Evolutionary conservation across 2,113 vertebrate genomes (phyloP), one percentile per base, ranked within the genome.

Genomic region (Hippolais icterina): DNA sequence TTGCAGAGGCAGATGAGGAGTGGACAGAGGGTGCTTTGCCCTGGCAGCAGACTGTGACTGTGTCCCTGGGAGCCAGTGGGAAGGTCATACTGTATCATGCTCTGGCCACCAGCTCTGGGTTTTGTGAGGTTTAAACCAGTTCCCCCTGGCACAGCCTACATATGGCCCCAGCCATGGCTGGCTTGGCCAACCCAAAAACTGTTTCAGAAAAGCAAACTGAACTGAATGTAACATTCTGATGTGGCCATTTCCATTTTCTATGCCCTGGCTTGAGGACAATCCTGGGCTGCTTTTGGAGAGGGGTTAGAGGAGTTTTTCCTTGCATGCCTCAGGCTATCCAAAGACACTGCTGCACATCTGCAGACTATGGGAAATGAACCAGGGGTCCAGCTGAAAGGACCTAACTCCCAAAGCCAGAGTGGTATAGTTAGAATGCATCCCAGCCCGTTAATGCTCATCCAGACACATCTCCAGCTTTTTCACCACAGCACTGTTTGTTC

Each of bases 121-220:
- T 83, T 90, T 35, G 37, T 53, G 63, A 68, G 12, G 59, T 86
- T 86, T 72, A 83, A 92, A 88, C 53, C 28, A 53, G 68, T 47
- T 92, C 9, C 24, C 10, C 33, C 57, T 0, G 1, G 25, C 44
- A 54, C 27, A 59, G 60, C 61, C 80, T 28, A 42, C 0, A 0
- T 7, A 9, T 15, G 3, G 16, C 33, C 59, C 9, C 1, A 9
- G 44, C 61, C 71, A 13, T 0, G 5, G 37, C 66, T 68, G 41
- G 41, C 49, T 80, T 64, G 46, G 53, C 31, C 46, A 76, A 33
- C 37, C n/a, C 66, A 24, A 60, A 47, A 42, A 29, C 33, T 46
- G 28, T 46, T 82, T 35, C 56, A 71, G 29, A 60, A 87, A 52
- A 80, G 15, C 41, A 84, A 63, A 25, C 50, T 11, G 66, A 75